A percentile compares a stretch with the other conserved stretches of the same genome.
Evolutionary conservation across 2,113 vertebrate species (phyloP).

Genomic region (Trogon melanurus): DNA sequence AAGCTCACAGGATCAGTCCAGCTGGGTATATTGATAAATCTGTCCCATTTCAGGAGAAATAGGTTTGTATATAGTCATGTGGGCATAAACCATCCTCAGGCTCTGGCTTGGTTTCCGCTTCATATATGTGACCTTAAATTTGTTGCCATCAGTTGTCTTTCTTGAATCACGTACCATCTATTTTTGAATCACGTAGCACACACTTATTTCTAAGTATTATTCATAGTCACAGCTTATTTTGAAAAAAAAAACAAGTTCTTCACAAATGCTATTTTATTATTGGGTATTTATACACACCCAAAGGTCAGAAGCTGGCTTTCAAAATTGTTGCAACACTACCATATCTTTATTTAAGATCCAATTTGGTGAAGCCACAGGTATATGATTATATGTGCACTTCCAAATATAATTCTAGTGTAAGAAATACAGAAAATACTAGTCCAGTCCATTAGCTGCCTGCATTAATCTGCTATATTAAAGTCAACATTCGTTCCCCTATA

Average conservation of each 20-base stretch:
- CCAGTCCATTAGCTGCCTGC: neutral
- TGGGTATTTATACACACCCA: neutral
- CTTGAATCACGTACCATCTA: neutral
- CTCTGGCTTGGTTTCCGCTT: neutral
- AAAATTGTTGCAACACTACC: neutral
- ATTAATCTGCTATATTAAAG: neutral
- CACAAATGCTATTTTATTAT: neutral
- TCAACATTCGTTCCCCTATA: neutral
- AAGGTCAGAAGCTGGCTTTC: neutral
- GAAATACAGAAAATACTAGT: neutral
- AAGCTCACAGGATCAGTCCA: neutral
- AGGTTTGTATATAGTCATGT: neutral
- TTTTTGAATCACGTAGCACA: neutral
- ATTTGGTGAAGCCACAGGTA: neutral
- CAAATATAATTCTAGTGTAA: neutral
- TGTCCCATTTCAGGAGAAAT: neutral
- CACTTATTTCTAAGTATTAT: neutral
- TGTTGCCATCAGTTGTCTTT: neutral
- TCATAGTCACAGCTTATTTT: neutral
- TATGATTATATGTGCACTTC: neutral
- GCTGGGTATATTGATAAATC: neutral
- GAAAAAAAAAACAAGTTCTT: neutral
- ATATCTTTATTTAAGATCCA: accelerated
- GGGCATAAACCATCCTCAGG: neutral
- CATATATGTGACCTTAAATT: accelerated